Base-by-base conservation (phyloP, 2,888 invertebrate genomes). In the Sphecodes monilicornis region DNA sequence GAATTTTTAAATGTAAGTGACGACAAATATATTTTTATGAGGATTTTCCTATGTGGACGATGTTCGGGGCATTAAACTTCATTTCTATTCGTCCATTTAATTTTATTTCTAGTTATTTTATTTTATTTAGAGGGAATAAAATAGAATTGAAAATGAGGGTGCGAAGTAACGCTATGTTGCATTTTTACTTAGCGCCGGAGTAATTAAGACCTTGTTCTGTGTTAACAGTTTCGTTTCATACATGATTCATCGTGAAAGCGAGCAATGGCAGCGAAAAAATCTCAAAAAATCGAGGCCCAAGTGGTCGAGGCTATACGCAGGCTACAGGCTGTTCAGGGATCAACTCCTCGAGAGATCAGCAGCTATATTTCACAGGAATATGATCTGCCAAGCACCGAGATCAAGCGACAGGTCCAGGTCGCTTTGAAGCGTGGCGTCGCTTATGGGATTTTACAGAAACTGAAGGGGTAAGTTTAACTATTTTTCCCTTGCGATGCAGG, bases 221-320 rank as follows among this genome's bases (percentile, higher is more conserved):
- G 66, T 66, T 22, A 36, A 36, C 66, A 66, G 66, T 36, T 66
- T 11, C 10, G 66, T 39, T 66, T 8, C 66, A 11, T 66, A 36
- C 11, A 66, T 36, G 66, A 66, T 66, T 32, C 66, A 36, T 4
- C 36, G 66, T 22, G 66, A 66, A 29, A 64, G 64, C 18, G 18
- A 13, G 32, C 8, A 22, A 88, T 89, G 90, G 64, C 69, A 0
- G 29, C 82, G 3, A 91, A 69, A 41, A 93, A 89, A 26, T 43
- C 87, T 0, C 91, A 91, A n/a, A 94, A 92, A 84, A 91, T 94
- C 84, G 93, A 93, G 46, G 89, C 91, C 11, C 84, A 94, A 60
- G 93, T 95, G 6, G 92, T 94, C 0, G 91, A 92, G 46, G 94
- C 94, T 4, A 93, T 95, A 69, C 90, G 92, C 0, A 89, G 90